Base-by-base conservation (phyloP, 2,888 invertebrate species). In the Parnassius smintheus region DNA sequence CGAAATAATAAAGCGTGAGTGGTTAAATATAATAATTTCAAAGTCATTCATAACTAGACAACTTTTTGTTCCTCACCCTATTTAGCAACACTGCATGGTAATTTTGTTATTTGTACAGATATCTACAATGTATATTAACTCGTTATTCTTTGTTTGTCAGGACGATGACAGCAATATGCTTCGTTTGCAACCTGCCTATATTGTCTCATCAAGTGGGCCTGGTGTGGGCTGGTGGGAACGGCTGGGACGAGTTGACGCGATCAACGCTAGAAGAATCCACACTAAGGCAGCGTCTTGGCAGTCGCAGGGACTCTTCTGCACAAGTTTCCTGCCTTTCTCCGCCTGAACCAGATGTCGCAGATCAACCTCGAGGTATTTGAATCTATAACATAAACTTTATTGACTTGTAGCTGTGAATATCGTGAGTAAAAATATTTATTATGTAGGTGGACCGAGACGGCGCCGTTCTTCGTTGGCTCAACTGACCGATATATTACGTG, bases 171-270 rank as follows among this genome's bases (percentile, higher is more conserved):
- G 96, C 97, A 86, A 95, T 97, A 93, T 98, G 98, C 93, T 98
- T 98, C 93, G 97, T 98, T 77, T 98, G 98, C 96, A 98, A 98
- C 92, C 94, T 98, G 82, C 98, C 98, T 77, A 98, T 98, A 85
- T 94, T 98, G 86, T 97, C 96, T 71, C 97, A 98, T 91, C 98
- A 98, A 94, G 97, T 97, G 80, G 97, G 97, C 56, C 92, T 98
- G 87, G 96, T 97, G 83, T 98, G 98, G 97, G 96, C 97, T 80
- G 97, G 97, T 59, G 97, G 97, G 83, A 98, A 97, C 87, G 97
- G 97, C 75, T 97, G 97, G 96, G 97, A 98, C 95, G 97, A 98
- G 86, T 93, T 97, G 75, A 95, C 97, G 65, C 93, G 97, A 72
- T 97, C 97, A 74, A 96, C 96, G 68, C 79, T 94, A 77, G 97